Base-by-base conservation (phyloP, 2,888 invertebrate species). In the Tachina grossa region DNA sequence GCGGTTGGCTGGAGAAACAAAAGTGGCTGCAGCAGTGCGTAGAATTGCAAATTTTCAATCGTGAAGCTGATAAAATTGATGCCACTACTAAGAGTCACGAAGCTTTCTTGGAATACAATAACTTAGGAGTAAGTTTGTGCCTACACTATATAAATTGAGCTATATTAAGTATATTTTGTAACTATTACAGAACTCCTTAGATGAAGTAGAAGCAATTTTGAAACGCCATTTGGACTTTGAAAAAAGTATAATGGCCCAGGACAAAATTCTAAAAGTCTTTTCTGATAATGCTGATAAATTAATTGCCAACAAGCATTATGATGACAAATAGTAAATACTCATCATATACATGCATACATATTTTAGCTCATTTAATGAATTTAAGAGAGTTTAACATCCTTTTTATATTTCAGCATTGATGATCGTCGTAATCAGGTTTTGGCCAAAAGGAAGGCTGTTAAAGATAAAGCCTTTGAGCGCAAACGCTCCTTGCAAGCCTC, bases 31-130 rank as follows among this genome's bases (percentile, higher is more conserved):
- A 96, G 88, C 98, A 99, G 91, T 96, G 97, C 87, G 95, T 97
- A 47, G 97, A 98, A 88, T 93, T 99, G 83, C 98, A 97, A 93
- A 95, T 96, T 87, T 98, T 98, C 93, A 98, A 98, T 93, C 95
- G 98, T 53, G 99, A 99, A 92, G 98, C 98, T 0, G 99, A 99
- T 92, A 97, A 98, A 91, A 97, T 99, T 87, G 99, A 99, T 93
- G 98, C 99, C 0, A 96, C 97, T 13, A 98, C 97, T 68, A 97
- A 97, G 76, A 97, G 98, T 16, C 98, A 99, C 91, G 97, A 98
- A 91, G 97, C 98, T 0, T 98, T 97, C 93, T 94, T 99, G 22
- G 98, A 98, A 89, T 97, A 97, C 92, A 95, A 95, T 11, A 96
- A 98, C 88, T 94, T 97, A 61, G 99, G 98, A 87, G 97, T 97